These are phyloP conservation scores for Leptinotarsa undecemlineata DNA, from an alignment of 1,140 invertebrate species.

Conservation along the genomic window DNA sequence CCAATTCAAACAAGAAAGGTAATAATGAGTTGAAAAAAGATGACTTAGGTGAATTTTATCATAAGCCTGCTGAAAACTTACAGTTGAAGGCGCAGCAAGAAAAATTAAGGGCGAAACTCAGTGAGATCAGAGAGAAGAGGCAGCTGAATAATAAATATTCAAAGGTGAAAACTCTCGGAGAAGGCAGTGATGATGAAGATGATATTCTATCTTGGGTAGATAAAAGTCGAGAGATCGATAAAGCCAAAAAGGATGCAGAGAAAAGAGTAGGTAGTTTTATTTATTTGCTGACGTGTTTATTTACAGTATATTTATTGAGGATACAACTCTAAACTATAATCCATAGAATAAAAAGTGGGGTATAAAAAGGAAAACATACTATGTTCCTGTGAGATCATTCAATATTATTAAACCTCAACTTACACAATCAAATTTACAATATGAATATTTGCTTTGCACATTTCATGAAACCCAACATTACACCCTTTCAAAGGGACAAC, in stretches of 20 bases:
- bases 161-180: constrained; percentile 71
- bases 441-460: too few relatives aligned
- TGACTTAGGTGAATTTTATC: constrained; percentile 88
- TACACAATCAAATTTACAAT: too few relatives aligned
- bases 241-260: constrained; percentile 84
- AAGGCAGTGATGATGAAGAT: constrained; percentile 74
- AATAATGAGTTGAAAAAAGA: constrained; percentile 67
- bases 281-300: neutral
- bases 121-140: constrained; percentile 77
- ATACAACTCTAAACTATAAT: too few relatives aligned
- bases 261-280: constrained; percentile 68
- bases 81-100: constrained; percentile 75
- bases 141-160: constrained; percentile 74
- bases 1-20: constrained; percentile 48
- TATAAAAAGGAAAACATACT: too few relatives aligned
- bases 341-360: too few relatives aligned
- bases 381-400: too few relatives aligned
- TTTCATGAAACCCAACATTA: too few relatives aligned
- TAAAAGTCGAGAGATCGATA: constrained; percentile 74
- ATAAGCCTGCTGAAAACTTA: constrained; percentile 87
- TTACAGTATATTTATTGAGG: neutral
- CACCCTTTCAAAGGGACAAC: too few relatives aligned
- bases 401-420: too few relatives aligned
- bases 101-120: constrained; percentile 81
- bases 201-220: constrained; percentile 79